Conservation (phyloP, 2,113 vertebrate genomes). For the Oriolus oriolus region DNA sequence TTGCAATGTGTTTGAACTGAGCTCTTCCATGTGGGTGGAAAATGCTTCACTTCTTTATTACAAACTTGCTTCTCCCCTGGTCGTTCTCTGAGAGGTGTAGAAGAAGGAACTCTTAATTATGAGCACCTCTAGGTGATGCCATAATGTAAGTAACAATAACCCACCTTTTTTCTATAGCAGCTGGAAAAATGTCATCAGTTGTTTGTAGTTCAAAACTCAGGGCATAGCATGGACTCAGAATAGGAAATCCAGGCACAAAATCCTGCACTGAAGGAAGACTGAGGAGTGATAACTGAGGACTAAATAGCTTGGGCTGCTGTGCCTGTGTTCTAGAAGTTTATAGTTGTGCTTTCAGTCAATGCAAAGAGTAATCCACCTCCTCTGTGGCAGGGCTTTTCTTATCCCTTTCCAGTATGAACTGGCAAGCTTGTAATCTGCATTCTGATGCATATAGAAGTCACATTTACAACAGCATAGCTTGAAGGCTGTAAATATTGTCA, state of each 20-base stretch:
- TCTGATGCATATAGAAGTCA: background rate
- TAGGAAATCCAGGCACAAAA: slow-evolving; percentile 14
- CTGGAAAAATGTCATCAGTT: background rate
- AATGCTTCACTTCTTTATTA: background rate
- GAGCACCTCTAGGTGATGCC: background rate
- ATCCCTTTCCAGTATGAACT: background rate
- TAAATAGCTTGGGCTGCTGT: background rate
- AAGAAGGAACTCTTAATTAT: background rate
- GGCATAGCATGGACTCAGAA: background rate
- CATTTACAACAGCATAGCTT: background rate
- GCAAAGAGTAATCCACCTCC: background rate
- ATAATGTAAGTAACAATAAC: background rate
- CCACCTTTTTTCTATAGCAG: background rate
- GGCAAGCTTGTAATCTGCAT: background rate
- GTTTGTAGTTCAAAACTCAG: background rate
- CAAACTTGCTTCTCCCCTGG: background rate
- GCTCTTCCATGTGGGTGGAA: background rate
- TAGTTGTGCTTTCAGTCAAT: background rate
- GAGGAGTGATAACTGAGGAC: background rate
- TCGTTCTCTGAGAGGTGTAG: background rate
- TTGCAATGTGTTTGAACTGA: background rate
- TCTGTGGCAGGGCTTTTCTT: background rate
- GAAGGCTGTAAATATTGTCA: background rate
- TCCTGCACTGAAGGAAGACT: background rate
- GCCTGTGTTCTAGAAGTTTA: background rate